A percentile compares a stretch with the other conserved stretches of the same genome.
These are phyloP conservation scores for Leucania comma DNA, from an alignment of 2,888 invertebrate species.

Conservation along the genomic window DNA sequence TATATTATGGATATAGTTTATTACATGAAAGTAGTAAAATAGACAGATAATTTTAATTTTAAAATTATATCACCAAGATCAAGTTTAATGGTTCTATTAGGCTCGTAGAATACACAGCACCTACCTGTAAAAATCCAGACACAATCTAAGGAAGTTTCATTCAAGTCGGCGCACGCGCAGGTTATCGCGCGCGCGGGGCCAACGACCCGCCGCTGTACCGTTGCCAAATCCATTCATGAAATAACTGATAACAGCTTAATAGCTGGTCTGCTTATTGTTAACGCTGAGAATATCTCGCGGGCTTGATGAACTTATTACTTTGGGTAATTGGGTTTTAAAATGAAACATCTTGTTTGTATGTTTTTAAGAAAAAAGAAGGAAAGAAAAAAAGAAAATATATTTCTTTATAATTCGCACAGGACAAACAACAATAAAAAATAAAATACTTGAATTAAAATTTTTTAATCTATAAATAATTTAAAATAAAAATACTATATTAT, in stretches of 20 bases:
- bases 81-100: neutral
- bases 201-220: constrained; percentile 58
- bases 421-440: too few species aligned
- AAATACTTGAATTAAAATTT: too few species aligned
- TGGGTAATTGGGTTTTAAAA: neutral
- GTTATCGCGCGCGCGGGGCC: constrained; percentile 66
- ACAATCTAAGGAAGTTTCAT: constrained; percentile 62
- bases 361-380: too few species aligned
- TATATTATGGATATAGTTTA: too few species aligned
- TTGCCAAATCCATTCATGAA: constrained; percentile 69
- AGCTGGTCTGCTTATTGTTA: constrained; percentile 34
- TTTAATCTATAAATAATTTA: too few species aligned
- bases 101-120: constrained; percentile 14
- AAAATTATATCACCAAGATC: too few species aligned
- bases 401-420: too few species aligned
- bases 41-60: too few species aligned
- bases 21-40: too few species aligned
- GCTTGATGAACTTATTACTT: neutral
- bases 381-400: too few species aligned
- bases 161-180: constrained; percentile 61
- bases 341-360: too few species aligned
- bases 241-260: constrained; percentile 61
- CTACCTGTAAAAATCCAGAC: constrained; percentile 39
- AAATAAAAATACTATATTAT: too few species aligned
- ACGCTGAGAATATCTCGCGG: constrained; percentile 26